These are phyloP conservation scores for Cephus sareptanus DNA, from an alignment of 2,888 invertebrate species.

Conservation along the genomic window DNA sequence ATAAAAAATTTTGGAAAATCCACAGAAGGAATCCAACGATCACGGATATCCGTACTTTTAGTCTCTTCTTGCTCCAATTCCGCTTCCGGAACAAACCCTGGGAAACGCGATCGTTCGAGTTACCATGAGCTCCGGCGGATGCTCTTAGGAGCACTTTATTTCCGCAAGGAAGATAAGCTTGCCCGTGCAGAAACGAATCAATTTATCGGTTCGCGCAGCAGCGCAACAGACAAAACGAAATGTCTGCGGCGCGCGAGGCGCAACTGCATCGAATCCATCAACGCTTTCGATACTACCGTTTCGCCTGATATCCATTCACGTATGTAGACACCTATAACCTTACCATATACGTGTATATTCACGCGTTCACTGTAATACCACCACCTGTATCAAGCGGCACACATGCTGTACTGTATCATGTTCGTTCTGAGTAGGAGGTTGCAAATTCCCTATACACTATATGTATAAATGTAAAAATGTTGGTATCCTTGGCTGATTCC, in stretches of 20 bases:
- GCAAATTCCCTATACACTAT: too few species aligned
- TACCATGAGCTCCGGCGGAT: background rate
- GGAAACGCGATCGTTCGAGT: background rate
- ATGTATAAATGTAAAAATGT: too few species aligned
- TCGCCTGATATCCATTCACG: background rate
- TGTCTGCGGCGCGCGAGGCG: background rate
- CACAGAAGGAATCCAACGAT: too few species aligned
- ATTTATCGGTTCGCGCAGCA: conserved; percentile 8
- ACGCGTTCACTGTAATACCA: background rate
- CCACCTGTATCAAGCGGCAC: background rate
- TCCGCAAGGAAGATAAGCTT: conserved; percentile 3
- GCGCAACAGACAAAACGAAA: conserved; percentile 4
- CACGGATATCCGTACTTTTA: background rate
- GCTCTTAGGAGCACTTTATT: conserved; percentile 4
- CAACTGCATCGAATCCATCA: background rate
- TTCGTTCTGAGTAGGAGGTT: background rate
- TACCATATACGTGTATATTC: background rate
- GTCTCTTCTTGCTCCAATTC: background rate
- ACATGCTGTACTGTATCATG: background rate
- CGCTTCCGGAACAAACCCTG: background rate
- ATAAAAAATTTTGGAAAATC: background rate
- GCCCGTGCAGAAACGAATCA: conserved; percentile 9
- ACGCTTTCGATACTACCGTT: background rate
- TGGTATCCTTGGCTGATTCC: background rate
- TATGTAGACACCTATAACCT: background rate